Evolutionary conservation across 64 coral and sea anemone genomes (phyloP), one percentile per base, ranked within the genome.

Genomic region (Montipora capricornis): DNA sequence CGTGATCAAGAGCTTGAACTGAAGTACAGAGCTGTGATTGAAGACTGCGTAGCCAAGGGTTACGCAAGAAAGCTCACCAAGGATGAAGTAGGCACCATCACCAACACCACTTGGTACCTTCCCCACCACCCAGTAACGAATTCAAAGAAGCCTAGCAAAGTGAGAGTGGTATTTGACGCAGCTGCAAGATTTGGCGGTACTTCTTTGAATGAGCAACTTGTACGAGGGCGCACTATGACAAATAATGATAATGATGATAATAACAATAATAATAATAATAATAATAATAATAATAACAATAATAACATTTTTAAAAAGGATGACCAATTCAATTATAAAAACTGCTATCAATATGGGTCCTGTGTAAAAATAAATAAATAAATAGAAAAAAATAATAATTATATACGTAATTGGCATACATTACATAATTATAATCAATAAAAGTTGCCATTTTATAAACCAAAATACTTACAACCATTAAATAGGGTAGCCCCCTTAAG

Each of bases 51-150:
- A 12, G 68, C 5, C 26, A 80, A 81, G 20, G 75, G 75, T 8
- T 80, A 94, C 44, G 77, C 92, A 19, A 74, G 76, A 80, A 89
- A 88, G 68, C 51, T 94, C 6, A 94, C 44, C 6, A 51, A 81
- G 19, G 66, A 94, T 20, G 92, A 94, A 81, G 84, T 47, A 14
- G 66, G 17, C 2, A 47, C 77, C 74, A 19, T 53, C 20, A 75
- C 60, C 8, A 71, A 88, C 7, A 80, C 24, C 20, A 88, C 83
- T 1, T 91, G 89, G 78, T 81, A 29, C 47, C 12, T 91, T 7
- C 78, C 78, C 14, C 77, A 82, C 9, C 45, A 91, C 47, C 84
- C 84, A 58, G 84, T 87, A 24, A 75, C 4, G 1, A 87, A 87
- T 11, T 69, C 84, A 1, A 87, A 74, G 48, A 87, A 87, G 71